Conservation (phyloP, 2,113 vertebrate species). For the Otis tarda region DNA sequence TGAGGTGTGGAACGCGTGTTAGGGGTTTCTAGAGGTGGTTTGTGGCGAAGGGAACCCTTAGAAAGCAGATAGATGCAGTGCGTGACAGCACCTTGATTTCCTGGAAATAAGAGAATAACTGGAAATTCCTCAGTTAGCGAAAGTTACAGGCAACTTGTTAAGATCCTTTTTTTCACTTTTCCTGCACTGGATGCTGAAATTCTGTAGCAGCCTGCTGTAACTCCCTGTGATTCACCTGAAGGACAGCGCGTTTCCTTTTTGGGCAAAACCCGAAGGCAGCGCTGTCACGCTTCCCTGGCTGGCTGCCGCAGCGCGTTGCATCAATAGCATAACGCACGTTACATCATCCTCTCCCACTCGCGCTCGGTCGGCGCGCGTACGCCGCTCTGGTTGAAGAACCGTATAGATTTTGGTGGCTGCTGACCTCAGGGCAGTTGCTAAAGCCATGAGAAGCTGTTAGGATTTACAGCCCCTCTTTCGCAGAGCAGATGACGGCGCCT, state of each 20-base stretch:
- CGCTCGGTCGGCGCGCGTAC: fast-evolving
- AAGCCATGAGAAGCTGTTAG: not conserved
- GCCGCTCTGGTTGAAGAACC: not conserved
- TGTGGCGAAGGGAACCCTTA: fast-evolving
- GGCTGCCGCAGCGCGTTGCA: not conserved
- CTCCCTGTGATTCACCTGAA: not conserved
- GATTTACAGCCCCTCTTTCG: not conserved
- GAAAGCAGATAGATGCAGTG: fast-evolving
- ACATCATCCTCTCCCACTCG: not conserved
- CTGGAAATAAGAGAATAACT: too few species aligned
- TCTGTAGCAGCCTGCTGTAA: not conserved
- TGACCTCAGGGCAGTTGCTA: not conserved
- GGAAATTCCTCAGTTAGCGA: not conserved
- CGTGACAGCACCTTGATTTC: not conserved
- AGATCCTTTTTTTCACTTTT: fast-evolving
- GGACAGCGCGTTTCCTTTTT: not conserved
- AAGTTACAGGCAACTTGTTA: not conserved
- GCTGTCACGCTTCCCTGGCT: not conserved
- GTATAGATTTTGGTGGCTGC: fast-evolving
- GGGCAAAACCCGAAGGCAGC: not conserved
- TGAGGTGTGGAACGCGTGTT: fast-evolving
- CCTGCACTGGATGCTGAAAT: not conserved
- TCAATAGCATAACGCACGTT: not conserved
- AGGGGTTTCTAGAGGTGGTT: not conserved
- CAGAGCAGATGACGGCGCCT: not conserved